These are phyloP conservation scores for Lates japonicus DNA, from an alignment of 2,797 vertebrate species.

Conservation along the genomic window DNA sequence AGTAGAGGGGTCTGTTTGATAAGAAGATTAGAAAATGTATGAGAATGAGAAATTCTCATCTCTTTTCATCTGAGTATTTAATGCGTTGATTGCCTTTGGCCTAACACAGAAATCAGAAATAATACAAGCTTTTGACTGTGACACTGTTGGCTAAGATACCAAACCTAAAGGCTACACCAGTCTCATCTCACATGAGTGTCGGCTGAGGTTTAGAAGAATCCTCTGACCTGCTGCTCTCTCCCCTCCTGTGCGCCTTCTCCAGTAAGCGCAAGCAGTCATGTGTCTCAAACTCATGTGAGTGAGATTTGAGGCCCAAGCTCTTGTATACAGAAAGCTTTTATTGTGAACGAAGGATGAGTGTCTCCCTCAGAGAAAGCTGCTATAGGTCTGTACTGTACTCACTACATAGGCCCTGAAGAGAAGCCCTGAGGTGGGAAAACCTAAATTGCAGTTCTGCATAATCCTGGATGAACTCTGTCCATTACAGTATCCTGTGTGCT, in stretches of 20 bases:
- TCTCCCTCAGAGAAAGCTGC: conserved; percentile 40
- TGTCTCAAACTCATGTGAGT: conserved; percentile 84
- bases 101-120: background rate
- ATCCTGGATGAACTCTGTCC: background rate
- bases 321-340: conserved; percentile 74
- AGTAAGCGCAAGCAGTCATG: conserved; percentile 79
- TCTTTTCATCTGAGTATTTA: background rate
- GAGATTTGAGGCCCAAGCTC: conserved; percentile 81
- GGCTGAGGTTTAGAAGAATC: conserved; percentile 79
- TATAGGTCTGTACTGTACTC: conserved; percentile 6
- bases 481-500: background rate
- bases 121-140: conserved; percentile 40
- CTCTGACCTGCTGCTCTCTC: conserved; percentile 75
- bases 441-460: background rate
- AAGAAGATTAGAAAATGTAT: background rate
- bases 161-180: conserved; percentile 58
- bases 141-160: conserved; percentile 31
- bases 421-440: background rate
- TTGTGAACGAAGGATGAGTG: conserved; percentile 60
- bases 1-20: background rate
- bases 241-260: conserved; percentile 68
- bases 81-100: background rate
- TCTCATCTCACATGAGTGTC: conserved; percentile 81
- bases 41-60: background rate
- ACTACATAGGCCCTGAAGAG: background rate